A percentile compares a stretch with the other conserved stretches of the same genome.
Evolutionary conservation across 1,140 invertebrate genomes (phyloP).

Genomic region (Lutraria rhynchaena): DNA sequence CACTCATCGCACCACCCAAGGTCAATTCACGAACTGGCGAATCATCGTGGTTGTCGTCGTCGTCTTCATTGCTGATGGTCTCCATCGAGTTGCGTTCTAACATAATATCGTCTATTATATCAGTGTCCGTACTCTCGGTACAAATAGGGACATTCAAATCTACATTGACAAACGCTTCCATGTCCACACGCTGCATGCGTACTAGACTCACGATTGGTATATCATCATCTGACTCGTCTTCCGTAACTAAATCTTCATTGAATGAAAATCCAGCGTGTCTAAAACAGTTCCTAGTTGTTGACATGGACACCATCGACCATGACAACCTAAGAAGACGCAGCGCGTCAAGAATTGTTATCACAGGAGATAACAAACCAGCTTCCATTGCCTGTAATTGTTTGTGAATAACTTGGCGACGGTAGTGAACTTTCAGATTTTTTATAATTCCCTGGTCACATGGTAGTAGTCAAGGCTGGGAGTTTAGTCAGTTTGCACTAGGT

Average conservation of each 20-base stretch:
- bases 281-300: conserved; percentile 4
- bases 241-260: not conserved
- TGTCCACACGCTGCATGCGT: not conserved
- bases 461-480: too few relatives aligned
- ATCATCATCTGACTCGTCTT: not conserved
- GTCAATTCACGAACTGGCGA: too few relatives aligned
- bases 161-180: not conserved
- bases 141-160: conserved; percentile 8
- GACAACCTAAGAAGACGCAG: conserved; percentile 11
- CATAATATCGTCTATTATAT: too few relatives aligned
- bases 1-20: too few relatives aligned
- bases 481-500: too few relatives aligned
- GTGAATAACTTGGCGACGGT: not conserved
- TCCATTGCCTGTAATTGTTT: conserved; percentile 12
- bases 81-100: too few relatives aligned
- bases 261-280: not conserved
- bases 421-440: conserved; percentile 45
- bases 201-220: not conserved
- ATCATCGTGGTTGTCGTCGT: too few relatives aligned
- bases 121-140: not conserved
- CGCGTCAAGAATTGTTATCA: conserved; percentile 35
- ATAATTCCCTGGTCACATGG: conserved; percentile 61
- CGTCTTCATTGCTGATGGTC: too few relatives aligned
- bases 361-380: not conserved
- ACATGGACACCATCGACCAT: not conserved